phyloP scores from a whole-genome alignment of 2,113 vertebrate genomes.

The Orientallactaga bullata region DNA sequence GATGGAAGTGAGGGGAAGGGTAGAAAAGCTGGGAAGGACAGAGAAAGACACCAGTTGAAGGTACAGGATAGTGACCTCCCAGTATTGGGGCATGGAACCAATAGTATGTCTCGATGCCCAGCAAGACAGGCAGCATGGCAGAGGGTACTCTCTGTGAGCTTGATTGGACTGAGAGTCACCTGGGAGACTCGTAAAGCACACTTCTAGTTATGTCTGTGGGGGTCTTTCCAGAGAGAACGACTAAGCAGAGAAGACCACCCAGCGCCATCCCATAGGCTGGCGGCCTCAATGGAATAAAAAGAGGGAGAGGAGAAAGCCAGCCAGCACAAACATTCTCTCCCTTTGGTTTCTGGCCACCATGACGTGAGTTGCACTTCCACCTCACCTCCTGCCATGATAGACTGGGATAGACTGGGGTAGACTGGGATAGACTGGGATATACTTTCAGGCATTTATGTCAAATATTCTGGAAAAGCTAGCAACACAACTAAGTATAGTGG shows the following conservation, averaged over 20 bases:
- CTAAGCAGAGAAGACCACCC: neutral
- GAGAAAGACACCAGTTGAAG: no score
- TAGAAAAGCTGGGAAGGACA: rapidly evolving
- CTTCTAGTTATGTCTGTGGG: no score
- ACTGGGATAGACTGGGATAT: no score
- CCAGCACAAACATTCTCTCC: neutral
- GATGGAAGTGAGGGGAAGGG: no score
- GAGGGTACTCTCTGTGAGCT: no score
- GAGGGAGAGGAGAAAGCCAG: neutral
- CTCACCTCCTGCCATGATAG: no score
- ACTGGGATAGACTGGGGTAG: no score
- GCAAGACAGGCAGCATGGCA: no score
- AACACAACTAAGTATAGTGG: neutral
- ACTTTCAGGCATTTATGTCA: no score
- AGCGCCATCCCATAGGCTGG: neutral
- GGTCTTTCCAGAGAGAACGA: neutral
- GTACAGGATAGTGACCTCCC: no score
- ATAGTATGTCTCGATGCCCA: neutral
- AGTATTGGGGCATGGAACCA: neutral
- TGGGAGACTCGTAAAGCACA: no score
- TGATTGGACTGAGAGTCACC: neutral
- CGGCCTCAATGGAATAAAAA: no score
- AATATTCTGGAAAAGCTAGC: neutral
- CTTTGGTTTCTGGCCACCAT: neutral
- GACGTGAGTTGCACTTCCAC: neutral